Evolutionary conservation across 2,888 invertebrate species (phyloP).

Genomic region (Ferrisia virgata): DNA sequence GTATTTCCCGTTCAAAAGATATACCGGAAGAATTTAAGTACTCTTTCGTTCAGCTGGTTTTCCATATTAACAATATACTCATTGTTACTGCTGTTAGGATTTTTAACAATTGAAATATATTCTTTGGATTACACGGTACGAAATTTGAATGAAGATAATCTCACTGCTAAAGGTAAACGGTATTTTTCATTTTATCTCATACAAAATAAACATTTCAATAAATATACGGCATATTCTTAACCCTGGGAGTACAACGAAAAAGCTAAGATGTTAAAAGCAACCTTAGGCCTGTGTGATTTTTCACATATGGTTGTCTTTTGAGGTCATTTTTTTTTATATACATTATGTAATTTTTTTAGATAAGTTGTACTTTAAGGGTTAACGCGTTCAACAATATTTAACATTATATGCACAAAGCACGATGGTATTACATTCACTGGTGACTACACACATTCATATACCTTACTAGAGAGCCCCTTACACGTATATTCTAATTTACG

Average conservation of each 20-base stretch:
- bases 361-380: no score
- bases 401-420: no score
- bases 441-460: no score
- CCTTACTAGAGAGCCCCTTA: no score
- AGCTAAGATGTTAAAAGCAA: no score
- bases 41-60: conserved; percentile 48
- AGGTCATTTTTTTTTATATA: no score
- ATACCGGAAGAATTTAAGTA: conserved; percentile 44
- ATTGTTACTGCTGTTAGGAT: conserved; percentile 47
- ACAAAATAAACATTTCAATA: not conserved
- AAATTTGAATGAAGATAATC: conserved; percentile 49
- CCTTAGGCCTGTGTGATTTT: not conserved
- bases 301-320: no score
- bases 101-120: conserved; percentile 48
- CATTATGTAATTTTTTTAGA: no score
- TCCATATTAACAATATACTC: conserved; percentile 48
- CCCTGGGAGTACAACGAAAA: no score
- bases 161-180: conserved; percentile 49
- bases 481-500: not conserved
- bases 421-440: no score
- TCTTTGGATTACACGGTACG: conserved; percentile 49
- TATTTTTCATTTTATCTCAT: not conserved
- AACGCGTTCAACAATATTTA: no score
- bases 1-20: conserved; percentile 48
- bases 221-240: not conserved